Evolutionary conservation across 1,140 invertebrate species (phyloP).

Genomic region (Stegodyphus mimosarum): DNA sequence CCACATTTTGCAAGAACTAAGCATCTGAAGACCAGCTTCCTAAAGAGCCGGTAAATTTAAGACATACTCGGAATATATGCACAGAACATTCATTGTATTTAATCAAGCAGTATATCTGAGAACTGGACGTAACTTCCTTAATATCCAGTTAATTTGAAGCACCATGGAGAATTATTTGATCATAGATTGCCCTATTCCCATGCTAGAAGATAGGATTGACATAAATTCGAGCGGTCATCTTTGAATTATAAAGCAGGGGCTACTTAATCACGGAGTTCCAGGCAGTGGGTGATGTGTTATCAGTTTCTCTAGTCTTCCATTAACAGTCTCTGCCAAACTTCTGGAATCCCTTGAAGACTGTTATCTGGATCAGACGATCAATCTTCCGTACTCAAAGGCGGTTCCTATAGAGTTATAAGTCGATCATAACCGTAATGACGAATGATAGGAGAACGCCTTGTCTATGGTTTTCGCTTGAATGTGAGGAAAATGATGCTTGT

Average conservation of each 20-base stretch:
- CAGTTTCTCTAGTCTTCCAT: conserved; percentile 8
- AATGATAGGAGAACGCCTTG: background rate
- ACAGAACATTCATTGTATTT: too few species aligned
- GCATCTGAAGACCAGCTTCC: too few species aligned
- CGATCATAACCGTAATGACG: conserved; percentile 4
- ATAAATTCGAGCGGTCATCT: conserved; percentile 16
- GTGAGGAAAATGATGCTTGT: background rate
- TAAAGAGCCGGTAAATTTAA: too few species aligned
- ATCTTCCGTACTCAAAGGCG: conserved; percentile 26
- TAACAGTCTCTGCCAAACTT: background rate
- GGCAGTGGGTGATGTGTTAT: conserved; percentile 10
- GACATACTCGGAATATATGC: too few species aligned
- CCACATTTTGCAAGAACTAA: too few species aligned
- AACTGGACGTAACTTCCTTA: too few species aligned
- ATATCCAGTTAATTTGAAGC: conserved; percentile 22
- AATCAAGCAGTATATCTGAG: too few species aligned
- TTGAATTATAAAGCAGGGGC: conserved; percentile 13
- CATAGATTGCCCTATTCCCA: conserved; percentile 3
- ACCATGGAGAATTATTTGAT: conserved; percentile 21
- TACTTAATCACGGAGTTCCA: conserved; percentile 25
- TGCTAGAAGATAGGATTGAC: background rate
- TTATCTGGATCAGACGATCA: conserved; percentile 44
- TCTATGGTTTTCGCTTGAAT: background rate
- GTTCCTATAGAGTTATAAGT: background rate
- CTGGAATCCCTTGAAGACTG: conserved; percentile 43